Conservation (phyloP, 2,113 vertebrate species). For the Cinclus cinclus region DNA sequence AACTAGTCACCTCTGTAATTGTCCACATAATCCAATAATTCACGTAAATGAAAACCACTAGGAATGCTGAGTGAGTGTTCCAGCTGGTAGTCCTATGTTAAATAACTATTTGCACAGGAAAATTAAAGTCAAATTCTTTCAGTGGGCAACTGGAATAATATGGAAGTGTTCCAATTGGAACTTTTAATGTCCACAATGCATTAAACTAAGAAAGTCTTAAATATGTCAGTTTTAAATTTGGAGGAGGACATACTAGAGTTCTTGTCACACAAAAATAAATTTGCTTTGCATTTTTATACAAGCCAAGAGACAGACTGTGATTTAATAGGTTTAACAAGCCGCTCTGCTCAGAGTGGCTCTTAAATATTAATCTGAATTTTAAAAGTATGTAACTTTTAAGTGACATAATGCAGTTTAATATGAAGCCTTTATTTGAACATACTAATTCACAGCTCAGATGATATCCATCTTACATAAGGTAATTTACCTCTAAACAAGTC, state of each 20-base stretch:
- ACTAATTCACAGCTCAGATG: not conserved
- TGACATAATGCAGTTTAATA: not conserved
- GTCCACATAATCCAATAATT: slow-evolving; percentile 28
- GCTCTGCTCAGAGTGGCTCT: not conserved
- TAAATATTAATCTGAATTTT: not conserved
- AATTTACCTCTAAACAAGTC: not conserved
- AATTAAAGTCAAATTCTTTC: not conserved
- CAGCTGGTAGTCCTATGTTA: not conserved
- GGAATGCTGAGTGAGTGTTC: slow-evolving; percentile 22
- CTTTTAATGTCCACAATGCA: not conserved
- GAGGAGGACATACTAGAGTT: not conserved
- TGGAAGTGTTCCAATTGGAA: not conserved
- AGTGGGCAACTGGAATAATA: not conserved
- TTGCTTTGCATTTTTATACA: not conserved
- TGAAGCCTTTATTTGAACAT: not conserved
- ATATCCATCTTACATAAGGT: accelerated
- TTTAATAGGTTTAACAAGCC: not conserved
- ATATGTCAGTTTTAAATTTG: not conserved
- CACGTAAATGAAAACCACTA: slow-evolving; percentile 43
- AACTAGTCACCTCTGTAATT: slow-evolving; percentile 25
- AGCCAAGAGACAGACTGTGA: not conserved
- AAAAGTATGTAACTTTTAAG: not conserved
- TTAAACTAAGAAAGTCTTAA: not conserved
- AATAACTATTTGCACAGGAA: slow-evolving; percentile 9
- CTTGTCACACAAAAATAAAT: not conserved